A percentile compares a stretch with the other conserved stretches of the same genome.
phyloP scores from a whole-genome alignment of 2,113 vertebrate genomes.

The Alligator mississippiensis region DNA sequence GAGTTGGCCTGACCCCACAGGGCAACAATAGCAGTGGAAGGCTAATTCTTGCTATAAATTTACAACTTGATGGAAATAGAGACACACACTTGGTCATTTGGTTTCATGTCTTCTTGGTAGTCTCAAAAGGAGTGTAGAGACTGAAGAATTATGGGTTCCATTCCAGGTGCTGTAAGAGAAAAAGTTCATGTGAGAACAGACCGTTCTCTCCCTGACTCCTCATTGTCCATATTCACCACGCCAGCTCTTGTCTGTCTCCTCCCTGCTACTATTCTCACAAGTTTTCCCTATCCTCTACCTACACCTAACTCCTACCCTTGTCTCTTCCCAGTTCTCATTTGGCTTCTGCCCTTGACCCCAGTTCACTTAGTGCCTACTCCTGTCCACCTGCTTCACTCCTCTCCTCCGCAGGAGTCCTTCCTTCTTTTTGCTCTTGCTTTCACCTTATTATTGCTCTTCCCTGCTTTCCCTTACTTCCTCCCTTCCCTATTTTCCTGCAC shows the following conservation, averaged over 20 bases:
- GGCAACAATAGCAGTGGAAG: background rate
- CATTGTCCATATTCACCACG: background rate
- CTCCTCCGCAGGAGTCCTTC: too few relatives aligned
- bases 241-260: background rate
- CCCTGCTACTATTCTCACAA: too few relatives aligned
- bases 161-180: background rate
- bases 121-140: too few relatives aligned
- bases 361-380: too few relatives aligned
- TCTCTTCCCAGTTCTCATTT: background rate
- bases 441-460: background rate
- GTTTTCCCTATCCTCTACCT: background rate
- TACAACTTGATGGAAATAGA: background rate
- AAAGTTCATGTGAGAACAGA: background rate
- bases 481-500: too few relatives aligned
- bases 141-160: background rate
- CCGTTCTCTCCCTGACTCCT: background rate
- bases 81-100: background rate
- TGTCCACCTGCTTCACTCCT: too few relatives aligned
- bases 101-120: background rate
- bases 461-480: background rate
- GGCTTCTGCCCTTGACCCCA: background rate
- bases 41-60: background rate
- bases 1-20: too few relatives aligned
- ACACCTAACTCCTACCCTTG: background rate
- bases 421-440: background rate